These are phyloP conservation scores for Trileptium ribeirensis DNA, from an alignment of 2,888 invertebrate genomes.

Conservation along the genomic window DNA sequence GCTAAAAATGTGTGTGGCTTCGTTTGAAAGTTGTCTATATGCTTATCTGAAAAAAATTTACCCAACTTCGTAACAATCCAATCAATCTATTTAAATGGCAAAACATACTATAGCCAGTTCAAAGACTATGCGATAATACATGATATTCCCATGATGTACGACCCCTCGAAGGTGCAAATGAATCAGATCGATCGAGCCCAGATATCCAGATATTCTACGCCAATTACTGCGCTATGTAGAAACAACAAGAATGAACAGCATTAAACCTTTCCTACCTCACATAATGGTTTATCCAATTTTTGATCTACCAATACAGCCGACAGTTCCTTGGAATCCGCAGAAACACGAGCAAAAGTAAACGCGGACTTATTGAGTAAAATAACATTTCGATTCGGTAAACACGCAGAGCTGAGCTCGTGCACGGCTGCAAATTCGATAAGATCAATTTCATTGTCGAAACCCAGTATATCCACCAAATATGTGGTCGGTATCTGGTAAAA, in stretches of 20 bases:
- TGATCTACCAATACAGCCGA: neutral
- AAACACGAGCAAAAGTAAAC: neutral
- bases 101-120: too few species aligned
- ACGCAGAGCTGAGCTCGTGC: neutral
- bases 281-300: neutral
- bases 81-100: too few species aligned
- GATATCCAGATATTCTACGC: neutral
- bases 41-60: too few species aligned
- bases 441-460: slow-evolving; percentile 12
- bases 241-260: too few species aligned
- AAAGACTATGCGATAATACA: too few species aligned
- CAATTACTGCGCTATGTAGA: neutral
- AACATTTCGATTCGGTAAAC: neutral
- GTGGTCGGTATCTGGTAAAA: slow-evolving; percentile 1
- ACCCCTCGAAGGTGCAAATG: too few species aligned
- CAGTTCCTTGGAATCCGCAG: neutral
- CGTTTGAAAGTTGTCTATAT: too few species aligned
- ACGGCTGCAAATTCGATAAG: neutral
- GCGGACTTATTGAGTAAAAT: neutral
- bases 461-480: slow-evolving; percentile 1
- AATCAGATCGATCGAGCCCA: neutral
- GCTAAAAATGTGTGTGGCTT: too few species aligned
- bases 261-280: too few species aligned
- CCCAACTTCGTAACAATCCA: too few species aligned
- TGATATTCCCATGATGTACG: too few species aligned